A percentile compares a stretch with the other conserved stretches of the same genome.
These are phyloP conservation scores for Scaptodrosophila lebanonensis DNA, from an alignment of 1,140 invertebrate genomes.

Conservation along the genomic window DNA sequence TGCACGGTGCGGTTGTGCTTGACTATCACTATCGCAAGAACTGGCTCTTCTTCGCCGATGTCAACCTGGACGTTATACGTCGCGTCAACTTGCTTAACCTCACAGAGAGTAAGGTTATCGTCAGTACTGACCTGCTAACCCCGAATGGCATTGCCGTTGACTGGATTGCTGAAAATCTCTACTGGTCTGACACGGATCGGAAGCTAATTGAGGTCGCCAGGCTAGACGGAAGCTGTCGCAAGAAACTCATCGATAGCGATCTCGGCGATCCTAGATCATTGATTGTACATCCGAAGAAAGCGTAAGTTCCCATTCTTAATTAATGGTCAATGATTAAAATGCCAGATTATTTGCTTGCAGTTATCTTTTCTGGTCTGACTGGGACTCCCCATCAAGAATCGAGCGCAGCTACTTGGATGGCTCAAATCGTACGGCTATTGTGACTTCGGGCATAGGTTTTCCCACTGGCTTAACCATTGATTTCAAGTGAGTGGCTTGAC, in stretches of 20 bases:
- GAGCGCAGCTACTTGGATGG: slow-evolving; percentile 92
- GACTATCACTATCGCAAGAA: slow-evolving; percentile 93
- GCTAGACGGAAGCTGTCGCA: slow-evolving; percentile 88
- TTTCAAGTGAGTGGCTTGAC: slow-evolving; percentile 81
- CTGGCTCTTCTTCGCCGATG: slow-evolving; percentile 90
- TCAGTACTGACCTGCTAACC: slow-evolving; percentile 80
- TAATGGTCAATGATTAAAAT: not conserved
- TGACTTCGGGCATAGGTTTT: slow-evolving; percentile 88
- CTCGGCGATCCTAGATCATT: slow-evolving; percentile 87
- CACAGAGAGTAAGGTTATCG: slow-evolving; percentile 80
- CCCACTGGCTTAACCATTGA: slow-evolving; percentile 95
- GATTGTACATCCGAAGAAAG: slow-evolving; percentile 86
- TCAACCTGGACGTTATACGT: slow-evolving; percentile 83
- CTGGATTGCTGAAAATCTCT: slow-evolving; percentile 92
- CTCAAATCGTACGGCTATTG: slow-evolving; percentile 83
- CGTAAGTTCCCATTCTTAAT: slow-evolving; percentile 77
- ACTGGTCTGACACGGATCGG: slow-evolving; percentile 91
- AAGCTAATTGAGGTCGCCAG: slow-evolving; percentile 90
- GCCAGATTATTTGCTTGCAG: slow-evolving; percentile 67
- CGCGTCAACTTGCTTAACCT: slow-evolving; percentile 84
- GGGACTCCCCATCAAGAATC: slow-evolving; percentile 89
- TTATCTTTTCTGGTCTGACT: slow-evolving; percentile 94
- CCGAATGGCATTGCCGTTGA: slow-evolving; percentile 91
- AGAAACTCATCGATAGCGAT: slow-evolving; percentile 82
- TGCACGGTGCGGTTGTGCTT: slow-evolving; percentile 89